Evolutionary conservation across 2,113 vertebrate genomes (phyloP), one percentile per base, ranked within the genome.

Genomic region (Cyphomyrus discorhynchus): DNA sequence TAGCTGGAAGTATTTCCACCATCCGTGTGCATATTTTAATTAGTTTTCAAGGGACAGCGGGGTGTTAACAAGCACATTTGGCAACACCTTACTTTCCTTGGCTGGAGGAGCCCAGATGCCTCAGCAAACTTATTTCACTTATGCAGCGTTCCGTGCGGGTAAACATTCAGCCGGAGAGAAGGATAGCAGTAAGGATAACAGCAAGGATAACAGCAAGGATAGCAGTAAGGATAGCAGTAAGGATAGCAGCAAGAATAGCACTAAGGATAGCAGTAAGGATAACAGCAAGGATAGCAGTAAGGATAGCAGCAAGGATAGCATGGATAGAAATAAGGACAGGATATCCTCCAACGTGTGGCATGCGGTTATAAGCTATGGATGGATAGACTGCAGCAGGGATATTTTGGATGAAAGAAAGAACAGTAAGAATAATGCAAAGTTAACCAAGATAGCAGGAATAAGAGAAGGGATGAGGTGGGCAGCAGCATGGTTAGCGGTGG

Each of bases 1-100:
- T 91, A 42, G 86, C 84, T 86, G 45, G 47, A 74, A 89, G 90
- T 90, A 83, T 94, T 92, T 90, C 90, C 31, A 10, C 52, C 6
- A 3, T 87, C 84, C 77, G 93, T 95, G 94, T 93, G 92, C 93
- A 94, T 93, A 94, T 94, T 95, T 95, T 92, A 94, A 95, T 95
- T 94, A 93, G 84, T 47, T 90, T 90, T 90, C 91, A 74, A 84
- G 58, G 89, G 10, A 91, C 82, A 91, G 88, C 9, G 49, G 19
- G 88, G 42, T 58, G 46, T 84, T 87, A 88, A 53, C 88, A 89
- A 85, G 91, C 27, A 58, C n/a, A 70, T 24, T 17, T 74, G 42
- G 70, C 80, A 70, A 90, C 50, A 88, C 80, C 52, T 56, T 56
- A 31, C 52, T 45, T 42, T 89, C n/a, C 49, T 53, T 87, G 49